Evolutionary conservation across 2,113 vertebrate species (phyloP).

Genomic region (Notothenia rossii): DNA sequence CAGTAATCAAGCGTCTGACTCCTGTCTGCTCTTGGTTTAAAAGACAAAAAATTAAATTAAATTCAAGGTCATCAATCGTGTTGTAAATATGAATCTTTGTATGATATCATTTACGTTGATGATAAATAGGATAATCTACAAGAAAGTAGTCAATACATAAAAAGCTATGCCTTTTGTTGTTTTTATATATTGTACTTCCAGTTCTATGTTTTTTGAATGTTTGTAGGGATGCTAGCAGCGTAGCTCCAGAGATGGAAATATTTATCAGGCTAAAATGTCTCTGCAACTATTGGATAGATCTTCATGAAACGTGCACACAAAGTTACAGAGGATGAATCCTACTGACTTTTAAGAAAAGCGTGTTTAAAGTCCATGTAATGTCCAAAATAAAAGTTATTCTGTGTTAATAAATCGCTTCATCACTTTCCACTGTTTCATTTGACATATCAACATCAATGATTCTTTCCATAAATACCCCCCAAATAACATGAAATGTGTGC

Average conservation of each 20-base stretch:
- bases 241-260: background rate
- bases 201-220: background rate
- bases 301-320: background rate
- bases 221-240: background rate
- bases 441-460: too few species aligned
- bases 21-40: constrained; percentile 11
- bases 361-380: too few species aligned
- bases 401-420: too few species aligned
- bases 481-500: too few species aligned
- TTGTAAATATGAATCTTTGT: background rate
- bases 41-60: background rate
- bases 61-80: background rate
- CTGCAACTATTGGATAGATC: background rate
- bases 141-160: background rate
- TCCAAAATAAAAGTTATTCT: too few species aligned
- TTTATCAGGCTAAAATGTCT: background rate
- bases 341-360: background rate
- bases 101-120: background rate
- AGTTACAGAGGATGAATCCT: background rate
- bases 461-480: too few species aligned
- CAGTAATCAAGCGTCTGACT: constrained; percentile 5
- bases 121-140: background rate
- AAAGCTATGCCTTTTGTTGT: background rate
- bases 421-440: too few species aligned
- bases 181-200: background rate